Evolutionary conservation across 2,888 invertebrate genomes (phyloP), one percentile per base, ranked within the genome.

Genomic region (Mechanitis messenoides): DNA sequence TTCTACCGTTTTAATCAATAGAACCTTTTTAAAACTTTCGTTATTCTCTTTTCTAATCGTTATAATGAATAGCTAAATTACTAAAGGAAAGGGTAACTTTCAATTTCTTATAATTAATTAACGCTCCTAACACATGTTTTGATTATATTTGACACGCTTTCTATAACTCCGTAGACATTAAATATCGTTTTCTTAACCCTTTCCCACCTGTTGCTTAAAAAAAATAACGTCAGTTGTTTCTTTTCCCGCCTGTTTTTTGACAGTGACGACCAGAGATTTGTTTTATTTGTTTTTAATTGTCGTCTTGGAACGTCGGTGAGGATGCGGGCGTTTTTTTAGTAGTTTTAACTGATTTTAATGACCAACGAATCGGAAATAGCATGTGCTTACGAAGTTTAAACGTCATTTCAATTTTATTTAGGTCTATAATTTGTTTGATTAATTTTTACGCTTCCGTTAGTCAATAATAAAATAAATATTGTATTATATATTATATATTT

Each of bases 241-340:
- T 72, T 80, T 83, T 83, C 85, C 85, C 81, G 79, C 76, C 73
- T 74, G 74, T 79, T 76, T 75, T 20, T 71, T 74, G 72, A 72
- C 74, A 72, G 70, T 73, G 74, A 74, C 74, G 74, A 79, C 82
- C 80, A 75, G 77, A 79, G 88, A 89, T 90, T 89, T 89, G 88
- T 89, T 89, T 89, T 89, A 90, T 90, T 87, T 86, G 85, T 87
- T 89, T 90, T 89, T 90, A 90, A 90, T 90, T 90, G 87, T 89
- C 77, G 75, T 76, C 78, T 77, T 74, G 76, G 74, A 73, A 71
- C 74, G 76, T 70, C 77, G 78, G 77, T 75, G 75, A 70, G 74
- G 74, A 74, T 75, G 76, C 72, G 72, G 72, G 76, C 72, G 72
- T 73, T 72, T 77, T 81, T 80, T 80, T 77, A 72, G 77, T 76